Evolutionary conservation across 2,888 invertebrate genomes (phyloP).

Genomic region (Limnephilus marmoratus): DNA sequence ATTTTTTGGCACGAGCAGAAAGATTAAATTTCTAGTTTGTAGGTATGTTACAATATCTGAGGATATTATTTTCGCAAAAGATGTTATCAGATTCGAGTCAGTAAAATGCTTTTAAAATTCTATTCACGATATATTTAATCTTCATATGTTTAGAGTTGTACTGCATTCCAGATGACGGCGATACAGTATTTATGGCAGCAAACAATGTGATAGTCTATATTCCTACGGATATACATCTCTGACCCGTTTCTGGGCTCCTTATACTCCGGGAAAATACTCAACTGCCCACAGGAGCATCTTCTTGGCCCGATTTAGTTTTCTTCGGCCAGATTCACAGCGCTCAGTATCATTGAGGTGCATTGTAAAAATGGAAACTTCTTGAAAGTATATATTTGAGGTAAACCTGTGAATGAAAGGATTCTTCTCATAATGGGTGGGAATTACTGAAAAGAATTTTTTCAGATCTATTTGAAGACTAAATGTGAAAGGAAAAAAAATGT

Average conservation of each 20-base stretch:
- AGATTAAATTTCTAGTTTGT: background rate
- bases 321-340: background rate
- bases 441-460: background rate
- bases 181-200: conserved; percentile 2
- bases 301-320: background rate
- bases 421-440: no score
- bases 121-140: background rate
- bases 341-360: no score
- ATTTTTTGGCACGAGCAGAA: no score
- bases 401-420: no score
- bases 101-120: background rate
- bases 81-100: background rate
- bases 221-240: background rate
- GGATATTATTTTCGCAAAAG: background rate
- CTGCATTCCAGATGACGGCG: conserved; percentile 13
- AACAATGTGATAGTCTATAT: background rate
- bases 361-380: no score
- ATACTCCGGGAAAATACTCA: background rate
- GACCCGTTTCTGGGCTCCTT: background rate
- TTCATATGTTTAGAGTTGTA: background rate
- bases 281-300: background rate
- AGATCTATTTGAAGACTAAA: background rate
- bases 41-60: background rate
- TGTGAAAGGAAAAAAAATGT: no score
- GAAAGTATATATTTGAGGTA: no score